Base-by-base conservation (phyloP, 2,888 invertebrate species). In the Incurvaria masculella region DNA sequence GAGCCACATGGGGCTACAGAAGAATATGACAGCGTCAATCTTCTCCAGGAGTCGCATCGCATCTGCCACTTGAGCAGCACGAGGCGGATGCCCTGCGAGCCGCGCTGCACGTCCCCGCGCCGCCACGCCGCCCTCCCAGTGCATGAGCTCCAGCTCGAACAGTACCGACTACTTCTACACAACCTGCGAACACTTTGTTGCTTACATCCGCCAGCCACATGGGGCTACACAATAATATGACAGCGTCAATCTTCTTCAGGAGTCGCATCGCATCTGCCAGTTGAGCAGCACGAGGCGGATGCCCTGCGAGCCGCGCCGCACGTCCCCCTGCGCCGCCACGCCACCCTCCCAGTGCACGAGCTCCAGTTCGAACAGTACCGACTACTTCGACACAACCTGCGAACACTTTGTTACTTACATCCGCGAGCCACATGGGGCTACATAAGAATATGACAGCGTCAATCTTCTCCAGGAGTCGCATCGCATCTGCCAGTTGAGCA, bases 1-100 rank as follows among this genome's bases (percentile, higher is more conserved):
- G n/a, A n/a, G n/a, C n/a, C 69, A 94, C 89, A 95, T 78, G 1
- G 95, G 94, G 59, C 91, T 91, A 63, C 94, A 94, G 1, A 95
- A 79, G 62, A 91, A 95, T 48, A 93, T 87, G 33, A 94, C 83
- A 0, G 86, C 84, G 52, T 90, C 87, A 49, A 92, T 86, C 56
- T 94, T 91, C 33, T 87, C 83, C 11, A 95, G 79, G 59, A 87
- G 85, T 57, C 88, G 84, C 83, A 95, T 92, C n/a, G n/a, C n/a
- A n/a, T n/a, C 59, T 94, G 93, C 2, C 95, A 95, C 58, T 91
- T 88, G 8, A 95, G 79, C 18, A 93, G 70, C 39, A 93, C 85
- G 45, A 89, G 88, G 19, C 83, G 75, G 0, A 84, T 70, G 2
- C 87, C 87, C 57, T 86, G 86, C 17, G 85, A 86, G 2, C 84